phyloP scores from a whole-genome alignment of 2,888 invertebrate species.

The Leptopilina myrica region DNA sequence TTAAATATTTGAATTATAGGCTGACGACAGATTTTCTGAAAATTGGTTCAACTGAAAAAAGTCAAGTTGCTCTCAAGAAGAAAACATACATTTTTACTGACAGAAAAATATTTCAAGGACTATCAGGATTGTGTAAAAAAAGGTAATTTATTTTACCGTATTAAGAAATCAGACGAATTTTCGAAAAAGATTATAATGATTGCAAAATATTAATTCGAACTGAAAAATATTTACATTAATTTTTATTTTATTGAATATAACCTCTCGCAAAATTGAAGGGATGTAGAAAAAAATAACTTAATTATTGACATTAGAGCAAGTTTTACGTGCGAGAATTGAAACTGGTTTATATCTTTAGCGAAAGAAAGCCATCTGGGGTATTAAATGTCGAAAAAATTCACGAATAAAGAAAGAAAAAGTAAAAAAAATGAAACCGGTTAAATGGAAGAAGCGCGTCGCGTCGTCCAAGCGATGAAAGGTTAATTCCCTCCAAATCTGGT shows the following conservation, averaged over 20 bases:
- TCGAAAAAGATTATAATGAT: neutral
- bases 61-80: too few species aligned
- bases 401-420: too few species aligned
- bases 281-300: neutral
- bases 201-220: too few species aligned
- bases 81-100: too few species aligned
- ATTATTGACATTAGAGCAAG: neutral
- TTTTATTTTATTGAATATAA: neutral
- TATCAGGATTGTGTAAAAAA: too few species aligned
- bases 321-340: neutral
- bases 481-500: constrained; percentile 22
- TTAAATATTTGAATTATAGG: too few species aligned
- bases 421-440: constrained; percentile 13
- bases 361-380: neutral
- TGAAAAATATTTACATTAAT: too few species aligned
- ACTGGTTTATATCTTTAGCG: neutral
- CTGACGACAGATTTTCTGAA: too few species aligned
- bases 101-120: too few species aligned
- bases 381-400: neutral
- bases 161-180: too few species aligned
- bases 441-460: neutral
- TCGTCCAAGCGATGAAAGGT: constrained; percentile 33
- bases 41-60: too few species aligned
- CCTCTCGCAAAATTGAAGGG: neutral
- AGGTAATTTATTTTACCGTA: too few species aligned